Conservation (phyloP, 2,113 vertebrate species). For the Brachionichthys hirsutus region DNA sequence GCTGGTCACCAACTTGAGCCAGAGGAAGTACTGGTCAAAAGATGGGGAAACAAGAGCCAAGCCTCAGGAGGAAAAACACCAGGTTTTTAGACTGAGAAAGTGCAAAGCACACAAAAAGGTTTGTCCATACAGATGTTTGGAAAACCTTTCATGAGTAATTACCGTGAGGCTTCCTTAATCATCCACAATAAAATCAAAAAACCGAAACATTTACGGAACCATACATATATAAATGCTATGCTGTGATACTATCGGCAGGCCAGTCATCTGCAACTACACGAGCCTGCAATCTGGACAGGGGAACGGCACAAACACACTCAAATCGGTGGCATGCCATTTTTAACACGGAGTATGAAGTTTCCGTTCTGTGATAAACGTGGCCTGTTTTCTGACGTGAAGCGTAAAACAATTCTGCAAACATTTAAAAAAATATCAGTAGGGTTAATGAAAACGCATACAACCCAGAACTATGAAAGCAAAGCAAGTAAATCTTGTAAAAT, state of each 20-base stretch:
- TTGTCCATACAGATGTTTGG: constrained; percentile 73
- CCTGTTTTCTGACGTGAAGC: constrained; percentile 45
- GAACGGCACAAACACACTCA: constrained; percentile 58
- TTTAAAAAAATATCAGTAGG: constrained; percentile 60
- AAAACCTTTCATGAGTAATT: constrained; percentile 76
- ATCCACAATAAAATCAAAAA: constrained; percentile 71
- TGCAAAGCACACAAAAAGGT: constrained; percentile 74
- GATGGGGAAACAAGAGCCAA: constrained; percentile 60
- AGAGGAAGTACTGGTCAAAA: constrained; percentile 77
- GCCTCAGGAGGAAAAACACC: constrained; percentile 69
- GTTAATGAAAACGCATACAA: constrained; percentile 54
- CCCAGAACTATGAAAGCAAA: constrained; percentile 48
- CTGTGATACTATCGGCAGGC: constrained; percentile 65
- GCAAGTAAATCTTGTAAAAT: background rate
- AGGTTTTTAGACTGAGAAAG: constrained; percentile 75
- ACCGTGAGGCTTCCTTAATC: constrained; percentile 73
- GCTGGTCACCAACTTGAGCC: constrained; percentile 70
- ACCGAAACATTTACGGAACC: constrained; percentile 64
- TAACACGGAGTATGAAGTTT: constrained; percentile 68
- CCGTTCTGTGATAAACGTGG: constrained; percentile 61
- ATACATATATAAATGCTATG: constrained; percentile 62
- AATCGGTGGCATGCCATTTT: constrained; percentile 65
- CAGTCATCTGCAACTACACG: too few relatives aligned
- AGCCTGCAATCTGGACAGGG: constrained; percentile 61
- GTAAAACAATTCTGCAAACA: constrained; percentile 64